Percentiles rank a stretch among this genome's conserved stretches.
These are phyloP conservation scores for Cartodere bifasciata DNA, from an alignment of 2,888 invertebrate species.

Conservation along the genomic window DNA sequence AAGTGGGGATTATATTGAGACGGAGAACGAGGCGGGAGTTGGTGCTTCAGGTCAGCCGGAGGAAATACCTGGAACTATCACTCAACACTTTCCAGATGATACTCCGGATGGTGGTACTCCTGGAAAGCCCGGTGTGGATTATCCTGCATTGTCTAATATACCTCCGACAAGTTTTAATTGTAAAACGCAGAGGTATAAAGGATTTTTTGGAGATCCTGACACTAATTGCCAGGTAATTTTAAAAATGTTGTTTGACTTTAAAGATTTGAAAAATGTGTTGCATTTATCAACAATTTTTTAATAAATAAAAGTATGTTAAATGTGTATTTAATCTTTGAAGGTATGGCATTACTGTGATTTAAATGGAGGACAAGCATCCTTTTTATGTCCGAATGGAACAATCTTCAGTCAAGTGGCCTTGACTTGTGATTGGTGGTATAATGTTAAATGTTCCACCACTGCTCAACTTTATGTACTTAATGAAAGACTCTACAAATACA, in stretches of 20 bases:
- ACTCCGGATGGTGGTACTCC: conserved; percentile 47
- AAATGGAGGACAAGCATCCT: conserved; percentile 81
- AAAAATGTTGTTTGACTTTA: background rate
- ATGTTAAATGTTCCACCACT: conserved; percentile 73
- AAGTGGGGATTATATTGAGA: conserved; percentile 21
- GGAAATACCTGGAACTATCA: conserved; percentile 21
- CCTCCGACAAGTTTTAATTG: conserved; percentile 69
- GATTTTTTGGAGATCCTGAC: conserved; percentile 81
- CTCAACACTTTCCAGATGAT: conserved; percentile 33
- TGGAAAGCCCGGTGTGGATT: conserved; percentile 64
- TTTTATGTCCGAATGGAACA: conserved; percentile 80
- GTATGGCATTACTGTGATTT: conserved; percentile 89
- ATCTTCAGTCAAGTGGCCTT: conserved; percentile 81
- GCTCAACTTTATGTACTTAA: conserved; percentile 78
- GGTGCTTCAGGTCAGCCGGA: conserved; percentile 20
- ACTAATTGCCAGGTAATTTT: conserved; percentile 65
- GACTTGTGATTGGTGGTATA: conserved; percentile 91
- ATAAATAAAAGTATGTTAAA: background rate
- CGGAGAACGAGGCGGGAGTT: conserved; percentile 27
- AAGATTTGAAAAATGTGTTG: background rate
- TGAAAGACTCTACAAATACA: conserved; percentile 79
- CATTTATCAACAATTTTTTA: background rate
- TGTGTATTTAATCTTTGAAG: conserved; percentile 32
- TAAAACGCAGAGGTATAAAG: conserved; percentile 76
- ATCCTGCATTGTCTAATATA: conserved; percentile 62